Conservation (phyloP, 1,140 invertebrate species). For the Zaprionus africanus region DNA sequence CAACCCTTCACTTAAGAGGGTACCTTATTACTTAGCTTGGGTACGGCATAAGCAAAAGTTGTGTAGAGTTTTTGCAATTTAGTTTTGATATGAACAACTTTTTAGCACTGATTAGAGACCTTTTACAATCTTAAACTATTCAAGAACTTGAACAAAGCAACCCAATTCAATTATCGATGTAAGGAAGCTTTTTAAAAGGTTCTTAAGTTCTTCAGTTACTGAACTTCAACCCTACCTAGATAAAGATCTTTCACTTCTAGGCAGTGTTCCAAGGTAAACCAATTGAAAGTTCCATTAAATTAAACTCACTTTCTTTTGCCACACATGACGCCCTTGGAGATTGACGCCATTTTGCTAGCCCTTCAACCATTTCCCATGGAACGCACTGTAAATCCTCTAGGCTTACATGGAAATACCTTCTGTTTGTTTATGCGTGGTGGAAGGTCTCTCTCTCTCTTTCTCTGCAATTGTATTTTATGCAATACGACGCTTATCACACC, state of each 20-base stretch:
- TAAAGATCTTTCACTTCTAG: neutral
- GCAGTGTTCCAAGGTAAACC: neutral
- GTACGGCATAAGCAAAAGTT: neutral
- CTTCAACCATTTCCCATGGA: neutral
- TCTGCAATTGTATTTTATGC: constrained; percentile 12
- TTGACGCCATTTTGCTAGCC: constrained; percentile 17
- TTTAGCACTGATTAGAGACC: neutral
- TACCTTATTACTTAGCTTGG: constrained; percentile 5
- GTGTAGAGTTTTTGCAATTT: neutral
- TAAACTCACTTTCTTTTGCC: neutral
- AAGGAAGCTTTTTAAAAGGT: too few relatives aligned
- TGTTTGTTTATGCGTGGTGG: constrained; percentile 28
- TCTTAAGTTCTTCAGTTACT: neutral
- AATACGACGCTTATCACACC: constrained; percentile 49
- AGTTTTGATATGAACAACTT: neutral
- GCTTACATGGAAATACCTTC: constrained; percentile 22
- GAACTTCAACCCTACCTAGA: neutral
- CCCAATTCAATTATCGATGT: too few relatives aligned
- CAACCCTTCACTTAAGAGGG: constrained; percentile 8
- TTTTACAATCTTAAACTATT: neutral
- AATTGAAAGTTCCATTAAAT: neutral
- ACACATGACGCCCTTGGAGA: neutral
- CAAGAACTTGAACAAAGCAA: neutral
- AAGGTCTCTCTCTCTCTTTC: neutral
- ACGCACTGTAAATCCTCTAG: constrained; percentile 1